Evolutionary conservation across 1,140 invertebrate species (phyloP), one percentile per base, ranked within the genome.

Genomic region (Sitophilus oryzae): DNA sequence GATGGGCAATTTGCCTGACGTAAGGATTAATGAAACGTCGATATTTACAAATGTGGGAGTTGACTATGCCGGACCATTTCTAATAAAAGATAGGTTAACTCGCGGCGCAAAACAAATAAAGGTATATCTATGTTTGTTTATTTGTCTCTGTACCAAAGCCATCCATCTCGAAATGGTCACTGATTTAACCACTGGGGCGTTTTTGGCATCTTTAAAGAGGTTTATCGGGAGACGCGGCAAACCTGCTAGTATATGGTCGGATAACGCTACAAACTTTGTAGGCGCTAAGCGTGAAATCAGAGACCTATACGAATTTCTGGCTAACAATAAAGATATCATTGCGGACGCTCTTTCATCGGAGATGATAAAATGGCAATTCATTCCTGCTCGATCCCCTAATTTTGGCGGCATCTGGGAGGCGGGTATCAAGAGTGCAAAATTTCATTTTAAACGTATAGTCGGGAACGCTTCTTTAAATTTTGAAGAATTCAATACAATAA

Each of bases 221-320:
- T 73, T 73, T 45, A 59, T 59, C 51, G 56, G 10, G 21, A n/a
- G n/a, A n/a, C n/a, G n/a, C n/a, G n/a, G n/a, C n/a, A n/a, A n/a
- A n/a, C n/a, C n/a, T n/a, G n/a, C n/a, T 0, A 51, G 49, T 8
- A 52, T 69, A 2, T 63, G 60, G 38, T 61, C 44, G 18, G 68
- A 69, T 36, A 63, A 64, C 44, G 66, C 59, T 0, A 56, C 52
- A 0, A 64, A 66, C 43, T 72, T 72, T 45, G 53, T 64, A 8
- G 59, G 65, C 14, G 62, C 62, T 15, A 44, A 55, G 22, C 36
- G 15, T 46, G 38, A 59, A 44, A 34, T 59, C 14, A 47, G 40
- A 43, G n/a, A n/a, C n/a, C n/a, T n/a, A n/a, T n/a, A n/a, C n/a
- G 74, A 71, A 68, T 47, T 69, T 14, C 72, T 76, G 46, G 69